phyloP scores from a whole-genome alignment of 2,888 invertebrate genomes.

The Saturnia pavonia region DNA sequence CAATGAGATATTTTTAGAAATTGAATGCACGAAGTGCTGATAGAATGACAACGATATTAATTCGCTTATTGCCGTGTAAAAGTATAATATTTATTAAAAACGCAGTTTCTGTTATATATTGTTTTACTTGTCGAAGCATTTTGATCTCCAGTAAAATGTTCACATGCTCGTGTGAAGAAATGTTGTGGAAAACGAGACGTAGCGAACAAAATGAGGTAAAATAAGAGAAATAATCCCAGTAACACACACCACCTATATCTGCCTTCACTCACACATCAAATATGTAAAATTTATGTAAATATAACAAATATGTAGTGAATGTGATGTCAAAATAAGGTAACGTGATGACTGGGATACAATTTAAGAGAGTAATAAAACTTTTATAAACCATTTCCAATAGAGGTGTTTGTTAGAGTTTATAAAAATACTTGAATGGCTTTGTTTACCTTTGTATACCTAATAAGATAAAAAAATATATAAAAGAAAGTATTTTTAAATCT shows the following conservation, averaged over 20 bases:
- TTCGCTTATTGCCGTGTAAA: not conserved
- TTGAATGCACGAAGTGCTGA: not conserved
- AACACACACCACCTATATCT: no score
- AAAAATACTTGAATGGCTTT: not conserved
- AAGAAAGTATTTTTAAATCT: not conserved
- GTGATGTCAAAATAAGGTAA: no score
- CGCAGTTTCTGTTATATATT: not conserved
- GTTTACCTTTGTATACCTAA: not conserved
- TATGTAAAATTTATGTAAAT: no score
- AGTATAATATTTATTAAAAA: not conserved
- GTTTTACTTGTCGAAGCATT: not conserved
- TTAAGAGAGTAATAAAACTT: not conserved
- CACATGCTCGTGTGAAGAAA: not conserved
- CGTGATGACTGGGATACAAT: no score
- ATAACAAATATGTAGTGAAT: no score
- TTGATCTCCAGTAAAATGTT: not conserved
- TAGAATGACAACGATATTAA: not conserved
- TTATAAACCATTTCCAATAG: not conserved
- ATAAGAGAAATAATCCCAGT: not conserved
- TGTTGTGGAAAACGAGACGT: not conserved
- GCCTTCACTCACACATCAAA: no score
- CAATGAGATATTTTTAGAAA: not conserved
- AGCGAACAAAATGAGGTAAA: not conserved
- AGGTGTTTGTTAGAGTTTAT: not conserved
- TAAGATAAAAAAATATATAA: not conserved